Base-by-base conservation (phyloP, 2,888 invertebrate species). In the Cataglyphis altisquamis region DNA sequence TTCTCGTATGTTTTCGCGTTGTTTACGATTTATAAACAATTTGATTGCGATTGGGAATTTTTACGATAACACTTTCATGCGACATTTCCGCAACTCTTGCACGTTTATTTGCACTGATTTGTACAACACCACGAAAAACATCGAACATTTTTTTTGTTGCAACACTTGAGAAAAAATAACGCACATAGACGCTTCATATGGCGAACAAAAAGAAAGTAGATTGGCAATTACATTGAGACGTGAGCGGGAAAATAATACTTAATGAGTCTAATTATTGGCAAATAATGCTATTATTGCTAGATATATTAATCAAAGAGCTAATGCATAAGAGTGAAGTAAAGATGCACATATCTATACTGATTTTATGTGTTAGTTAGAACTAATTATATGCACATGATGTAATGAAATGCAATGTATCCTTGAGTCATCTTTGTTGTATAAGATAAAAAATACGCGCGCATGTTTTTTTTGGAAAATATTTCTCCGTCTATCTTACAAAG, bases 1-100 rank as follows among this genome's bases (percentile, higher is more conserved):
- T 62, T 77, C 73, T 78, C 70, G 67, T 84, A 83, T 82, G 80
- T 84, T 74, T 80, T 70, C 67, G 80, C 68, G 66, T 87, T 83
- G 85, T 88, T 84, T 62, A 36, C 60, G 85, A 89, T 89, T 88
- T 89, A 86, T 60, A 70, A 48, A 78, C 29, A 66, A 86, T 87
- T 85, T 39, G 84, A 86, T 85, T 73, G 57, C 39, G 18, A 41
- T 63, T 81, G 77, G 75, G 21, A 48, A 45, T 4, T 78, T 78
- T 78, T 78, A 45, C 32, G 45, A 57, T 41, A 45, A 68, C 8
- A 78, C 60, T 78, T 78, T 78, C 57, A n/a, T 45, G 57, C 67
- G 21, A 5, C 3, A 8, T 41, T 67, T 10, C 29, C 63, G 52
- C 0, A 66, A 55, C 41, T 55, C 55, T 74, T 48, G 36, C 39